Evolutionary conservation across 2,888 invertebrate genomes (phyloP).

Genomic region (Ornithoptera alexandrae): DNA sequence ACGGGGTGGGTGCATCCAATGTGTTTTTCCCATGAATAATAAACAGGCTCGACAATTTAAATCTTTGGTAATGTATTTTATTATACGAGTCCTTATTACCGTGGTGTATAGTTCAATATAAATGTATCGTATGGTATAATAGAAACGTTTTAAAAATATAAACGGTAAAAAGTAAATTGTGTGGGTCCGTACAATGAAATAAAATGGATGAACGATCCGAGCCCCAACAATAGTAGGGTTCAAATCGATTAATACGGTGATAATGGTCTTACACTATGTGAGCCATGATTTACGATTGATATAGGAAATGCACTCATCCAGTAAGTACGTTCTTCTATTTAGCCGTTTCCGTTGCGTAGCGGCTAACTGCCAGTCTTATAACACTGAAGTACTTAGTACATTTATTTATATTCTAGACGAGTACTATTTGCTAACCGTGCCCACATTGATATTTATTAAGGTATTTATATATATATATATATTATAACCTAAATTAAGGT

Average conservation of each 20-base stretch:
- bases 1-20: not conserved
- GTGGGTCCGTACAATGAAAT: conserved; percentile 74
- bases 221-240: conserved; percentile 65
- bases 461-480: no score
- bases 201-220: conserved; percentile 68
- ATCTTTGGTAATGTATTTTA: not conserved
- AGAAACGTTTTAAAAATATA: conserved; percentile 32
- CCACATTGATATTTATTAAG: no score
- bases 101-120: no score
- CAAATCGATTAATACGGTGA: conserved; percentile 73
- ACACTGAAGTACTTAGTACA: no score
- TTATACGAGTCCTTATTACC: no score
- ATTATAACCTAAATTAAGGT: no score
- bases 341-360: no score
- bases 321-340: no score
- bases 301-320: conserved; percentile 12
- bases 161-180: conserved; percentile 58
- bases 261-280: conserved; percentile 55
- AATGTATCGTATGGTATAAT: not conserved
- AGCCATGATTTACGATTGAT: conserved; percentile 36
- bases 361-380: no score
- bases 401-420: no score
- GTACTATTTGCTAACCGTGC: no score
- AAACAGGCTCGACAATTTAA: conserved; percentile 2
- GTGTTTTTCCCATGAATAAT: conserved; percentile 15